Conservation (phyloP, 2,797 vertebrate species). For the Pangasius djambal region DNA sequence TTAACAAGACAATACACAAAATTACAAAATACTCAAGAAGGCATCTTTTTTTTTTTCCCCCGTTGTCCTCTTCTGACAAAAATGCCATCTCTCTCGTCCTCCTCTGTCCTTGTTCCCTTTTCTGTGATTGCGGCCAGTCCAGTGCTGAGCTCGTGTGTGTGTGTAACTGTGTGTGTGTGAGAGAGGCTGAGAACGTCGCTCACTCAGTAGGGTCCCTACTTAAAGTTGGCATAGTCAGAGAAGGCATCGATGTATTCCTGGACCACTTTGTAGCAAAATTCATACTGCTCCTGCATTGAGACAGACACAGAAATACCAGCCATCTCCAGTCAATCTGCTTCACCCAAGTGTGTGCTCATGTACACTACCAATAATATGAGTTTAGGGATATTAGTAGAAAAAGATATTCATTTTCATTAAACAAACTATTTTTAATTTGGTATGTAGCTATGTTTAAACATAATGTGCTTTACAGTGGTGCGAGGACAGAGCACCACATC, state of each 20-base stretch:
- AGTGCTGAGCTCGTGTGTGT: slow-evolving; percentile 57
- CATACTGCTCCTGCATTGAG: slow-evolving; percentile 90
- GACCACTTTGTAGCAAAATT: slow-evolving; percentile 99
- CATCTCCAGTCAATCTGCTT: too few species aligned
- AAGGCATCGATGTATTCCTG: slow-evolving; percentile 99
- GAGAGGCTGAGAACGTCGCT: slow-evolving; percentile 5
- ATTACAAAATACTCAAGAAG: slow-evolving; percentile 99
- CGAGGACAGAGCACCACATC: neutral
- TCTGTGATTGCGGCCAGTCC: slow-evolving; percentile 59
- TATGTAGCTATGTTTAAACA: neutral
- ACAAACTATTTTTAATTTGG: neutral
- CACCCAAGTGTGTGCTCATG: neutral
- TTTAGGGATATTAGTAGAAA: neutral
- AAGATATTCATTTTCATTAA: neutral
- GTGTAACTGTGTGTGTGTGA: slow-evolving; percentile 49
- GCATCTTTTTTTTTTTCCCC: slow-evolving; percentile 79
- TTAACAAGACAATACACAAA: slow-evolving; percentile 89
- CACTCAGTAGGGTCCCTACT: slow-evolving; percentile 72
- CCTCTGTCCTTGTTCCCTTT: slow-evolving; percentile 67
- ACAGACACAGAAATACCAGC: neutral
- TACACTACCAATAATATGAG: neutral
- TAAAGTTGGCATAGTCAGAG: slow-evolving; percentile 99
- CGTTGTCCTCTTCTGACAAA: slow-evolving; percentile 11
- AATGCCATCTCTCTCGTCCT: slow-evolving; percentile 39
- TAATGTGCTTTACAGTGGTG: neutral